Conservation (phyloP, 2,113 vertebrate genomes). For the Chionodraco myersi region DNA sequence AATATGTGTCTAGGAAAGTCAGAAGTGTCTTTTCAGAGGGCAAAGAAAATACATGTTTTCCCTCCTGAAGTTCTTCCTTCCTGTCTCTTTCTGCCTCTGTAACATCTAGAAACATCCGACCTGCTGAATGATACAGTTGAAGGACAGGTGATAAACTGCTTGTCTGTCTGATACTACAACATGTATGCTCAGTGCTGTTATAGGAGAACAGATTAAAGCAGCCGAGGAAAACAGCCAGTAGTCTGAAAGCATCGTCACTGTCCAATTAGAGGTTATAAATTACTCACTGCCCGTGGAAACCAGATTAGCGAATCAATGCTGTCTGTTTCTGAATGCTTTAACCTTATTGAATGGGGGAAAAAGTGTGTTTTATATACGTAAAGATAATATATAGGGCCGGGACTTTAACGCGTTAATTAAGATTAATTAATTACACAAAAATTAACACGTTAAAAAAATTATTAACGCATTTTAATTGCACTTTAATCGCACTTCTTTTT, state of each 20-base stretch:
- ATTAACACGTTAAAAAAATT: no score
- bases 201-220: conserved; percentile 32
- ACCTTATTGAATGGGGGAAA: not conserved
- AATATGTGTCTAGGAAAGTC: conserved; percentile 29
- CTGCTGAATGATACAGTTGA: conserved; percentile 41
- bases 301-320: conserved; percentile 23
- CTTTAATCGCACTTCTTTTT: no score
- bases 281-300: conserved; percentile 1
- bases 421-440: no score
- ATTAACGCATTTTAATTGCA: no score
- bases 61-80: not conserved
- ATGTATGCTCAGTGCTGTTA: conserved; percentile 25
- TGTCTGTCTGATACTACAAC: conserved; percentile 14
- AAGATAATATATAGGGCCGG: not conserved
- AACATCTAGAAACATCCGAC: conserved; percentile 13
- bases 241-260: conserved; percentile 17
- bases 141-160: conserved; percentile 48
- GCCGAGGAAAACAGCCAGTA: not conserved
- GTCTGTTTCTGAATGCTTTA: conserved; percentile 6
- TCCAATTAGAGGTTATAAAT: conserved; percentile 52
- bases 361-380: not conserved
- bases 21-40: conserved; percentile 19
- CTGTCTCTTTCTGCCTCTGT: not conserved
- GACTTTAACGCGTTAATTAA: no score
- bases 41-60: conserved; percentile 33